phyloP scores from a whole-genome alignment of 2,888 invertebrate genomes.

The Drosophila barbarae region DNA sequence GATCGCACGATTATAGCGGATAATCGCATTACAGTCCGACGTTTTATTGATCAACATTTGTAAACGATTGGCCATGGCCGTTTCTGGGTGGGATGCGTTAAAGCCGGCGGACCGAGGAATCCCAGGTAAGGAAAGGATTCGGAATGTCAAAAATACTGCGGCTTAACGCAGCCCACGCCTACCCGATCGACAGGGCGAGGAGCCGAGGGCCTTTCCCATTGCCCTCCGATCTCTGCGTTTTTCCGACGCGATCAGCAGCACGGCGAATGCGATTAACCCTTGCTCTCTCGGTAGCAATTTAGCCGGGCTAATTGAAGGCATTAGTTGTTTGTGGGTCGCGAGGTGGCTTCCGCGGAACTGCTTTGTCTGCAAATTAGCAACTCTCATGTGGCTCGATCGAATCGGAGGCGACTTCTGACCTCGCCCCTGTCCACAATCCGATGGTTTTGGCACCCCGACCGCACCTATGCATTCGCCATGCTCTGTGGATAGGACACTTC shows the following conservation, averaged over 20 bases:
- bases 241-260: slow-evolving; percentile 58
- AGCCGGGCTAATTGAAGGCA: slow-evolving; percentile 69
- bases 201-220: slow-evolving; percentile 48
- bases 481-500: slow-evolving; percentile 13
- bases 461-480: slow-evolving; percentile 53
- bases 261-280: slow-evolving; percentile 68
- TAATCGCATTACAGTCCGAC: slow-evolving; percentile 72
- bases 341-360: slow-evolving; percentile 54
- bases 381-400: slow-evolving; percentile 51
- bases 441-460: slow-evolving; percentile 58
- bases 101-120: slow-evolving; percentile 20
- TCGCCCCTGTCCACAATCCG: slow-evolving; percentile 55
- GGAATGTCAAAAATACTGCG: slow-evolving; percentile 37
- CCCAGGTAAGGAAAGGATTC: slow-evolving; percentile 26
- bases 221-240: neutral
- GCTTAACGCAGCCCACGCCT: slow-evolving; percentile 69
- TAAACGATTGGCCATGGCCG: slow-evolving; percentile 68
- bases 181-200: slow-evolving; percentile 18
- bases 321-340: slow-evolving; percentile 75
- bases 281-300: slow-evolving; percentile 40
- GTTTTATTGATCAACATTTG: slow-evolving; percentile 79
- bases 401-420: slow-evolving; percentile 49
- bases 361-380: slow-evolving; percentile 68
- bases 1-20: slow-evolving; percentile 76
- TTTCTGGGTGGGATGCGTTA: slow-evolving; percentile 28